Evolutionary conservation across 2,113 vertebrate species (phyloP), one percentile per base, ranked within the genome.

Genomic region (Ameiurus melas): DNA sequence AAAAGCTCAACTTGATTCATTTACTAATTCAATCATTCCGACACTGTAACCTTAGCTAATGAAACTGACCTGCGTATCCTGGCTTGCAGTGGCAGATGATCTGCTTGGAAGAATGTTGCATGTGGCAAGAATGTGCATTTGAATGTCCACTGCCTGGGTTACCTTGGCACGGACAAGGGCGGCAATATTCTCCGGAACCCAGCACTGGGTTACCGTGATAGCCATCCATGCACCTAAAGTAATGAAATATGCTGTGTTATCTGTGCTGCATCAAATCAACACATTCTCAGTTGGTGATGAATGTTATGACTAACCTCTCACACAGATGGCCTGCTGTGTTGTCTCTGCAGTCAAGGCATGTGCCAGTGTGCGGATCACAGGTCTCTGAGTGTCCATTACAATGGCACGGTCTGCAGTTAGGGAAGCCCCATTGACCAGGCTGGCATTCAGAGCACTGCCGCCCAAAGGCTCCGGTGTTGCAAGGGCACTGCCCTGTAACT

Each of bases 201-300:
- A 98, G 93, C 47, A 96, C 92, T 0, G 97, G 96, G 92, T 97
- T 95, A 85, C 97, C 96, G 0, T 95, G 97, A 93, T 96, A 98
- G 64, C 96, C 96, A 0, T 97, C 93, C 86, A 94, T 85, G 92
- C 96, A 97, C 33, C 97, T 98, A 83, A 43, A 85, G 3, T 73
- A 39, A 5, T 70, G 47, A 79, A 57, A 47, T 22, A 83, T 1
- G 17, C 9, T 47, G 19, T 22, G 47, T 70, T 79, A 58, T 60
- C 25, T 70, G 16, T 14, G 13, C 17, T 30, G 9, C 53, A 58
- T 27, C 25, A 60, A 62, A 77, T 51, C 57, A 79, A 33, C 77
- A 80, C 57, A 79, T 80, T 4, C 20, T 53, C 5, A 66, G 25
- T 14, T 22, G 51, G 10, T 53, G 22, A 71, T 55, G 33, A 78